Conservation (phyloP, 92 coral and sea anemone species). For the Blastomussa wellsi region DNA sequence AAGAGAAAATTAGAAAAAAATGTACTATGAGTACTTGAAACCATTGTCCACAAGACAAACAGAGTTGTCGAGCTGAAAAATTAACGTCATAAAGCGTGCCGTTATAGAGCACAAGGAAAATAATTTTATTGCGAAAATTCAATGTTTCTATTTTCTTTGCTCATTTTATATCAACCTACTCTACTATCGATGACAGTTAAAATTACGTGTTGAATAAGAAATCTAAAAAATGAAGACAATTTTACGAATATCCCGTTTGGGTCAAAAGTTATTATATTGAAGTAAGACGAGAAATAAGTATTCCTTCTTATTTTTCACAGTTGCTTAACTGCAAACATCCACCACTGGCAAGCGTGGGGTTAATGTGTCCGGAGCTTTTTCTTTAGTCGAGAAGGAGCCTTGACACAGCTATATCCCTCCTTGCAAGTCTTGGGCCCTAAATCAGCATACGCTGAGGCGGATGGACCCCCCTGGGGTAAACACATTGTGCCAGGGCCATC, state of each 20-base stretch:
- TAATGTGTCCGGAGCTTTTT: slow-evolving; percentile 10
- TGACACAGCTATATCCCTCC: slow-evolving; percentile 36
- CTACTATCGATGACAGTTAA: background rate
- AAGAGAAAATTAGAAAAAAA: no score
- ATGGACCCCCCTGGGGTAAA: slow-evolving; percentile 21
- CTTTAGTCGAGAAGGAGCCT: slow-evolving; percentile 16
- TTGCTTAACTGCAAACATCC: background rate
- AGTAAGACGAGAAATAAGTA: background rate
- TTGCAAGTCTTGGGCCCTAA: slow-evolving; percentile 40
- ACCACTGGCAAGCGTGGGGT: background rate
- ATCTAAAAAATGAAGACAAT: background rate
- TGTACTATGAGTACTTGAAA: no score
- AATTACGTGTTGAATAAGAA: background rate
- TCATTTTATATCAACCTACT: background rate
- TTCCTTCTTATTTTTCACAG: background rate
- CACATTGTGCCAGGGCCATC: slow-evolving; percentile 52
- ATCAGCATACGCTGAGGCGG: background rate
- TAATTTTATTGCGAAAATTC: background rate
- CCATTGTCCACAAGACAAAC: no score
- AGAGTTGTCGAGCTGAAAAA: no score
- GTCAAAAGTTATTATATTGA: background rate
- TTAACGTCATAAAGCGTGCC: background rate
- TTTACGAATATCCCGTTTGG: background rate
- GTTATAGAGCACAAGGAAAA: background rate
- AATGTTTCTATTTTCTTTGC: background rate